These are phyloP conservation scores for Psittacula echo DNA, from an alignment of 2,797 vertebrate species.

Conservation along the genomic window DNA sequence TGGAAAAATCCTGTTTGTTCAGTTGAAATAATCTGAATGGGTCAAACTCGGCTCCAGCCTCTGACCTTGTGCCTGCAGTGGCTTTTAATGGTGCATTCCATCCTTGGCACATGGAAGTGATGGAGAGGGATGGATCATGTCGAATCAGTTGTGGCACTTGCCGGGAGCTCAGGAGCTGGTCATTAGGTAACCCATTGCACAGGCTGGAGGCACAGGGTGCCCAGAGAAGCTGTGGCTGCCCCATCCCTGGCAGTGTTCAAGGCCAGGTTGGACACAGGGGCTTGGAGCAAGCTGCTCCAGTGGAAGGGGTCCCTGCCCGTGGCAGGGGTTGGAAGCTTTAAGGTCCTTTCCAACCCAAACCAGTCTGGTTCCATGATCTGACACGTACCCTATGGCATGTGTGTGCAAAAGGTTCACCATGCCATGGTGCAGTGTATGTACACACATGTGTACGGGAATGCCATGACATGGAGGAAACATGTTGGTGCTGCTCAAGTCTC, in stretches of 20 bases:
- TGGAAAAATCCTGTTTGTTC: neutral
- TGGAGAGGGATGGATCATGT: rapidly evolving
- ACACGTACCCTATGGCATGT: rapidly evolving
- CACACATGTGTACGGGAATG: too few species aligned
- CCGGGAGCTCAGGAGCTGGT: too few species aligned
- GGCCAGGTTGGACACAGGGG: too few species aligned
- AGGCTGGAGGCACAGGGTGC: neutral
- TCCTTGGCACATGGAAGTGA: neutral
- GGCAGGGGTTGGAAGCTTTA: too few species aligned
- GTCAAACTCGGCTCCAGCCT: neutral
- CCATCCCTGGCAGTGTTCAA: too few species aligned
- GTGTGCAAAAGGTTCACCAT: rapidly evolving
- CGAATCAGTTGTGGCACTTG: neutral
- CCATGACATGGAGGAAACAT: rapidly evolving
- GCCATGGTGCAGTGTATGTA: neutral
- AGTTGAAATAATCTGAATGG: neutral
- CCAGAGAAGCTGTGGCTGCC: too few species aligned
- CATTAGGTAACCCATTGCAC: rapidly evolving
- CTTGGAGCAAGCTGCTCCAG: too few species aligned
- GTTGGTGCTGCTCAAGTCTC: too few species aligned
- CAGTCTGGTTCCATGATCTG: too few species aligned
- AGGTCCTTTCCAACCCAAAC: too few species aligned
- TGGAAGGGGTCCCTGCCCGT: too few species aligned
- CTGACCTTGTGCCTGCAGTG: neutral
- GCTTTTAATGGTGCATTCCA: neutral